Conservation (phyloP, 1,140 invertebrate genomes). For the Halesus radiatus region DNA sequence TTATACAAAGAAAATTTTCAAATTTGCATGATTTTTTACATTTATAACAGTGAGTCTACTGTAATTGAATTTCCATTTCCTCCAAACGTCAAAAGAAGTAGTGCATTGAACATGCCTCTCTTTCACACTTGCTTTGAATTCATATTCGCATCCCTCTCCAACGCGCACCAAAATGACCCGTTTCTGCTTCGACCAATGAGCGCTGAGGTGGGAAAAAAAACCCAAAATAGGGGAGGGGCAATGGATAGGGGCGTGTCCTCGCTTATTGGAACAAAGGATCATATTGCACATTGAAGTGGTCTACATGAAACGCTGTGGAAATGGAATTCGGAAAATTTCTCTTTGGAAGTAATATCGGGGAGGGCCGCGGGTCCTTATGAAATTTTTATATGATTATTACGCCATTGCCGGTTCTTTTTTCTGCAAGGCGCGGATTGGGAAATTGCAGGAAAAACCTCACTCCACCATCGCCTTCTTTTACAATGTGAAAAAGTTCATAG, state of each 20-base stretch:
- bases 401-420: slow-evolving; percentile 13
- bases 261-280: slow-evolving; percentile 46
- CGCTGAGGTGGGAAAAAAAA: slow-evolving; percentile 11
- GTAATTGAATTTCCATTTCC: slow-evolving; percentile 27
- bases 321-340: slow-evolving; percentile 57
- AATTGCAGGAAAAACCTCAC: no score
- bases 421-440: neutral
- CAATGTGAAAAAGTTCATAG: no score
- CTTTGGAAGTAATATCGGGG: neutral
- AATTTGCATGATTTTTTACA: no score
- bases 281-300: slow-evolving; percentile 55
- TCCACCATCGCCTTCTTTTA: no score
- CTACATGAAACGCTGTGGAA: slow-evolving; percentile 45
- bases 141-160: slow-evolving; percentile 7
- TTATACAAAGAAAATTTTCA: no score
- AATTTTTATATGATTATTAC: slow-evolving; percentile 56
- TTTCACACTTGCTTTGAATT: neutral
- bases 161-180: slow-evolving; percentile 4
- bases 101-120: slow-evolving; percentile 28
- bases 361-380: slow-evolving; percentile 41
- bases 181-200: slow-evolving; percentile 33
- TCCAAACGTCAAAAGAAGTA: slow-evolving; percentile 11
- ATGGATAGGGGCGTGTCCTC: slow-evolving; percentile 33
- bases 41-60: neutral
- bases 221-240: slow-evolving; percentile 32